Evolutionary conservation across 2,113 vertebrate species (phyloP).

Genomic region (Prunella fulvescens): DNA sequence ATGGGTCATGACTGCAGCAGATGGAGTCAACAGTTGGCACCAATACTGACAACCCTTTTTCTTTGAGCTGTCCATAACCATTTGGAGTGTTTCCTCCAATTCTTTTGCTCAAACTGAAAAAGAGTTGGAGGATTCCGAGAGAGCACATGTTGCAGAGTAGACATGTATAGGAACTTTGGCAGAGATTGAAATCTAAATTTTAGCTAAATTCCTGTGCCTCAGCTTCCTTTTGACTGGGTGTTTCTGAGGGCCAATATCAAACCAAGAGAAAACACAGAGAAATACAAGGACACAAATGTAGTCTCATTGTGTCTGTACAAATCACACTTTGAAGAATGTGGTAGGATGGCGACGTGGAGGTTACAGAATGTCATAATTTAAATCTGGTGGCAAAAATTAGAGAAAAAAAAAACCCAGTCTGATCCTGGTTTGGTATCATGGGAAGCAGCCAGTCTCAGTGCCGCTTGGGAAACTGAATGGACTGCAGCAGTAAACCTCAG

Average conservation of each 20-base stretch:
- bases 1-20: conserved; percentile 13
- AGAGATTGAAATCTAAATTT: neutral
- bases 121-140: neutral
- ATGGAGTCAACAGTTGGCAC: conserved; percentile 7
- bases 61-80: neutral
- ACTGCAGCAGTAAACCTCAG: neutral
- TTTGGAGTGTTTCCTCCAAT: neutral
- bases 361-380: neutral
- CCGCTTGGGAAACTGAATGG: neutral
- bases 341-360: neutral
- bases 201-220: neutral
- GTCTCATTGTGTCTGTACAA: neutral
- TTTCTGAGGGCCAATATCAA: neutral
- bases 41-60: neutral
- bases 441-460: neutral
- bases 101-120: neutral
- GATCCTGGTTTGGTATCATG: neutral
- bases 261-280: neutral
- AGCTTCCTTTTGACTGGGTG: neutral
- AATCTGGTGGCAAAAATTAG: neutral
- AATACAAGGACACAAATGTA: neutral
- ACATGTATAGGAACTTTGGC: neutral
- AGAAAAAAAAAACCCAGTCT: rapidly evolving
- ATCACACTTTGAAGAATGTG: neutral
- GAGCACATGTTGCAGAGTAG: neutral